phyloP scores from a whole-genome alignment of 2,888 invertebrate genomes.

The Callosobruchus maculatus region DNA sequence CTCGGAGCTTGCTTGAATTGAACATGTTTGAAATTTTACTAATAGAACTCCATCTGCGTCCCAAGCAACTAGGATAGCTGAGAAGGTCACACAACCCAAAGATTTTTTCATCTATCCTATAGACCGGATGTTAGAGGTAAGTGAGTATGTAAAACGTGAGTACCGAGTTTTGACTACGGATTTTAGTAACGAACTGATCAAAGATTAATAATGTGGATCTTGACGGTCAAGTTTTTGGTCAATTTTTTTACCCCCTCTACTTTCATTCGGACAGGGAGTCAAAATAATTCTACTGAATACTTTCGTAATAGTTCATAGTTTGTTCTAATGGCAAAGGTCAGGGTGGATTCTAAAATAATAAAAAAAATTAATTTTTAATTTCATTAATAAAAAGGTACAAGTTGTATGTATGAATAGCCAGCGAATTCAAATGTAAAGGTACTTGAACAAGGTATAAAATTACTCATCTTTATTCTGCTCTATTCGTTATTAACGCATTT shows the following conservation, averaged over 20 bases:
- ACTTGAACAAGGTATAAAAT: slow-evolving; percentile 5
- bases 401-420: not conserved
- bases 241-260: slow-evolving; percentile 5
- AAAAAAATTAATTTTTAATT: slow-evolving; percentile 1
- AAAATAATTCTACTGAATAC: slow-evolving; percentile 7
- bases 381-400: not conserved
- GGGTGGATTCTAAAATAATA: slow-evolving; percentile 1
- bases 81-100: too few species aligned
- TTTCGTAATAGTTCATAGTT: too few species aligned
- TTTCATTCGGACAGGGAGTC: slow-evolving; percentile 5
- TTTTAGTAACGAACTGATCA: too few species aligned
- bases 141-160: slow-evolving; percentile 7
- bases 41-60: too few species aligned
- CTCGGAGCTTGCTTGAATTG: too few species aligned
- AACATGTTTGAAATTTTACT: too few species aligned
- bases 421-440: not conserved
- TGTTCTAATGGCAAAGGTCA: slow-evolving; percentile 6
- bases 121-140: too few species aligned
- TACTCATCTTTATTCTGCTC: slow-evolving; percentile 18
- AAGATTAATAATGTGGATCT: too few species aligned
- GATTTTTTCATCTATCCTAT: too few species aligned
- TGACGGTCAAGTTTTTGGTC: too few species aligned
- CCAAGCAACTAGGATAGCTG: too few species aligned
- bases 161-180: too few species aligned
- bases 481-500: slow-evolving; percentile 19